Evolutionary conservation across 1,140 invertebrate species (phyloP).

Genomic region (Philaenus spumarius): DNA sequence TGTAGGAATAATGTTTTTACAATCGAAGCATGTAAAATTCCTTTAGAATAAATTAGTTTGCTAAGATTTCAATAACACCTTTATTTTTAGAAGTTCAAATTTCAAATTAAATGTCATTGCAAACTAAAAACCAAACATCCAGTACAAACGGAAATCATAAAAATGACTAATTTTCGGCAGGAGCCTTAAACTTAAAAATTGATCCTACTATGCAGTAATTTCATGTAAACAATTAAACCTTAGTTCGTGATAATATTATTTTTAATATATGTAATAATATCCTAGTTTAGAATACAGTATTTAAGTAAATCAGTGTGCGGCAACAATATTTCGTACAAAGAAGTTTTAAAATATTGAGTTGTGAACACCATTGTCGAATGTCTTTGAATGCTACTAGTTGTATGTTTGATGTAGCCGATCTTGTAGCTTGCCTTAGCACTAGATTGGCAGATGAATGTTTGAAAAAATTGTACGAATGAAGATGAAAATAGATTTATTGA

Average conservation of each 20-base stretch:
- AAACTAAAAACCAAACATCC: background rate
- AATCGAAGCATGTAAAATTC: background rate
- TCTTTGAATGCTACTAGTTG: conserved; percentile 4
- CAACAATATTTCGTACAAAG: background rate
- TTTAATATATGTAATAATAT: background rate
- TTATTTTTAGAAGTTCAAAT: background rate
- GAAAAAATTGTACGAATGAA: conserved; percentile 8
- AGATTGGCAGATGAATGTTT: conserved; percentile 9
- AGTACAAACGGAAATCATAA: background rate
- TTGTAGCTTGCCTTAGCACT: background rate
- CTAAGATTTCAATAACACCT: background rate
- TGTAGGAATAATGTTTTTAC: conserved; percentile 7
- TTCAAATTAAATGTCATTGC: background rate
- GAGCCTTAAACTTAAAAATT: background rate
- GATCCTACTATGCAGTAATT: background rate
- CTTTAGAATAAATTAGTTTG: background rate
- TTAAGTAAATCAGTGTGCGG: background rate
- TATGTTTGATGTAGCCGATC: conserved; percentile 3
- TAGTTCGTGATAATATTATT: background rate
- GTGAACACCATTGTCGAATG: too few relatives aligned
- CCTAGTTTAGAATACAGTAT: background rate
- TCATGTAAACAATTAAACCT: background rate
- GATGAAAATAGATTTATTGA: conserved; percentile 15
- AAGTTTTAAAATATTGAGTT: too few relatives aligned
- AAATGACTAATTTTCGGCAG: background rate